Percentiles rank a stretch among this genome's conserved stretches.
phyloP scores from a whole-genome alignment of 1,140 invertebrate genomes.

The Micrasema longulum region DNA sequence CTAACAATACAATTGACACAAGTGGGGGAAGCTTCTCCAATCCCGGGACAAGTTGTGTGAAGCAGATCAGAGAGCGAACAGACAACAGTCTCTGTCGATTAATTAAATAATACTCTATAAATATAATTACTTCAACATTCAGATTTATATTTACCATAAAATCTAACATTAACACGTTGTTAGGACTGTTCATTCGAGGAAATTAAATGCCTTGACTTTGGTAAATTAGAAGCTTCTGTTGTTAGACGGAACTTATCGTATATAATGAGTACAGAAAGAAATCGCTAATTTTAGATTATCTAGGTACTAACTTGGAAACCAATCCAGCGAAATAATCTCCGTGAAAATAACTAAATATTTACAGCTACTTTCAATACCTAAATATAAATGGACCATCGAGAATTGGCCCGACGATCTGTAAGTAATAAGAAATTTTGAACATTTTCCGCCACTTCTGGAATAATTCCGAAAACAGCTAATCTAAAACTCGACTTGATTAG shows the following conservation, averaged over 20 bases:
- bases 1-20: conserved; percentile 51
- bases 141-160: conserved; percentile 46
- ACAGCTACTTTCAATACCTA: conserved; percentile 29
- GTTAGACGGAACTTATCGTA: not conserved
- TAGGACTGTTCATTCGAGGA: conserved; percentile 38
- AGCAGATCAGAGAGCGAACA: conserved; percentile 51
- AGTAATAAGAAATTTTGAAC: conserved; percentile 15
- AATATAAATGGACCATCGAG: not conserved
- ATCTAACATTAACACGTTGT: conserved; percentile 44
- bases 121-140: conserved; percentile 47
- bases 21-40: not conserved
- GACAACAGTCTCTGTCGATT: conserved; percentile 51
- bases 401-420: not conserved
- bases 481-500: conserved; percentile 1
- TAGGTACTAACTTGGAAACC: conserved; percentile 23
- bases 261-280: not conserved
- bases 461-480: not conserved
- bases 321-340: conserved; percentile 15
- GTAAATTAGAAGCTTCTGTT: conserved; percentile 12
- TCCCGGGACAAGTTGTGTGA: not conserved
- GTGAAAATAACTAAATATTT: conserved; percentile 24
- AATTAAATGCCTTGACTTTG: conserved; percentile 41
- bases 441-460: conserved; percentile 12
- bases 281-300: conserved; percentile 19
- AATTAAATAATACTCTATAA: conserved; percentile 45